Evolutionary conservation across 2,888 invertebrate species (phyloP).

Genomic region (Eupithecia subumbrata): DNA sequence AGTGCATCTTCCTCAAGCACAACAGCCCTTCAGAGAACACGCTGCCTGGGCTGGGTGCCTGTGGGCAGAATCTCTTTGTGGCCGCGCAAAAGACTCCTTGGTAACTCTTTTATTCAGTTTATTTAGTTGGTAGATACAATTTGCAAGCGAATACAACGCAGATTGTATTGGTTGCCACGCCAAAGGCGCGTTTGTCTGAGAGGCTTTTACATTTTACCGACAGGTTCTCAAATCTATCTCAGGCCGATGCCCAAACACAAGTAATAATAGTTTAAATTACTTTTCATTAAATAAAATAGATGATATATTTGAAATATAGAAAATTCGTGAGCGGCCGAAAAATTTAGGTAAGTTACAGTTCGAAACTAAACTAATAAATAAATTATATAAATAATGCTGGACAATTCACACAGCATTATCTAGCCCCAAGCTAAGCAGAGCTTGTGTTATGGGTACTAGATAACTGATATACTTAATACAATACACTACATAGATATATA

Average conservation of each 20-base stretch:
- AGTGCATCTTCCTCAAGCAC: slow-evolving; percentile 88
- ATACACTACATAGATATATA: too few relatives aligned
- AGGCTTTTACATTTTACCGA: not conserved
- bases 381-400: too few relatives aligned
- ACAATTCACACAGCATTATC: too few relatives aligned
- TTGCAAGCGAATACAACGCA: not conserved
- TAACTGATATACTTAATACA: too few relatives aligned
- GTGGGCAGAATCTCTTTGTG: slow-evolving; percentile 93
- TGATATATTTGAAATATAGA: not conserved
- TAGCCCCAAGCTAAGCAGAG: too few relatives aligned
- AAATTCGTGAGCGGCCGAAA: not conserved
- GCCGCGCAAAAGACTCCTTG: slow-evolving; percentile 91
- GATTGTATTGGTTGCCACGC: not conserved
- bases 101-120: slow-evolving; percentile 68
- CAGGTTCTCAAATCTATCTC: not conserved
- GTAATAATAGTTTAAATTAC: not conserved
- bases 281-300: not conserved
- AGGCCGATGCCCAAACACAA: too few relatives aligned
- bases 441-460: too few relatives aligned
- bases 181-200: not conserved
- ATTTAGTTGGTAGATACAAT: not conserved
- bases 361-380: not conserved
- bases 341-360: not conserved
- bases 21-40: slow-evolving; percentile 87
- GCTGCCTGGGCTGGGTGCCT: slow-evolving; percentile 87